phyloP scores from a whole-genome alignment of 2,113 vertebrate genomes.

The Xenus cinereus region DNA sequence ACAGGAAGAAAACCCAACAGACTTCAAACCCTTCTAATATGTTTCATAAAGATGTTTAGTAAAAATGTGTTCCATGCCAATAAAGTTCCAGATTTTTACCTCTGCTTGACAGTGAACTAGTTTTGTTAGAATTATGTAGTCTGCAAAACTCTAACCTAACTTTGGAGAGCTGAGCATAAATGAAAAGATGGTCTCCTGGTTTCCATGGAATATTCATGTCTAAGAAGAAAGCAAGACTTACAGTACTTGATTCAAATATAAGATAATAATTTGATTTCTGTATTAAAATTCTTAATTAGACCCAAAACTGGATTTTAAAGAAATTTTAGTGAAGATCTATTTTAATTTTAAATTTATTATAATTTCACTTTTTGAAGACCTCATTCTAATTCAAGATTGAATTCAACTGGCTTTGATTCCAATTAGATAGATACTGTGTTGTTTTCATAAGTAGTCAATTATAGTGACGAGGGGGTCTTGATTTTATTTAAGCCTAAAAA shows the following conservation, averaged over 20 bases:
- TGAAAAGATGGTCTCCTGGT: neutral
- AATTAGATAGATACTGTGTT: neutral
- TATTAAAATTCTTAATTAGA: neutral
- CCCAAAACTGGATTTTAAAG: neutral
- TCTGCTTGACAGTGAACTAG: neutral
- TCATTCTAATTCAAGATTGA: neutral
- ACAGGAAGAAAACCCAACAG: neutral
- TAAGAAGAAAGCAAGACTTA: neutral
- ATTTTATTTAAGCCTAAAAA: neutral
- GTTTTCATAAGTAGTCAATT: neutral
- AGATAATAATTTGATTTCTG: neutral
- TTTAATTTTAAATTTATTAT: neutral
- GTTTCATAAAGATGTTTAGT: neutral
- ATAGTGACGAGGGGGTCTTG: neutral
- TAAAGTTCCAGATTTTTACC: neutral
- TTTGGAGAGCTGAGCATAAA: neutral
- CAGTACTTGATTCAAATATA: neutral
- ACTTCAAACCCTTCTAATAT: neutral
- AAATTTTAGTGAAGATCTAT: neutral
- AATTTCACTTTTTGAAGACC: neutral
- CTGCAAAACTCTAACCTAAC: neutral
- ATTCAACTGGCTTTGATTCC: neutral
- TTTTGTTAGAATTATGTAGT: neutral
- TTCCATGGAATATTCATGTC: neutral
- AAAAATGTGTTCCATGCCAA: neutral